These are phyloP conservation scores for Danaus chrysippus DNA, from an alignment of 2,888 invertebrate genomes.

Conservation along the genomic window DNA sequence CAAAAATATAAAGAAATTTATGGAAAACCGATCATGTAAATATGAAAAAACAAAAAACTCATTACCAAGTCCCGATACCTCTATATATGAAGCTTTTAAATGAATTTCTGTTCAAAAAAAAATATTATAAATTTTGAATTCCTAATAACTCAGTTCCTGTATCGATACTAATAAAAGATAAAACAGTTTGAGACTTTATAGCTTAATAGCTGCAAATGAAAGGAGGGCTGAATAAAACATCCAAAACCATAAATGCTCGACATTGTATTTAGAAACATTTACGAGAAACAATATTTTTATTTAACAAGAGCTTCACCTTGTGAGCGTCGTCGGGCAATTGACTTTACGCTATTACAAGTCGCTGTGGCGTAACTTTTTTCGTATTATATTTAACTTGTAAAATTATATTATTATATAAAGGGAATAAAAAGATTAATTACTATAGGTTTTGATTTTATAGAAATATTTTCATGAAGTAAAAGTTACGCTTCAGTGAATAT, in stretches of 20 bases:
- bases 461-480: not conserved
- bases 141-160: not conserved
- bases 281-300: slow-evolving; percentile 66
- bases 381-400: not conserved
- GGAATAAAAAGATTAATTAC: no score
- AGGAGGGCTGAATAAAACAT: slow-evolving; percentile 50
- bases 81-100: not conserved
- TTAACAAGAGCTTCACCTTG: slow-evolving; percentile 70
- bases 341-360: slow-evolving; percentile 46
- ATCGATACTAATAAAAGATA: not conserved
- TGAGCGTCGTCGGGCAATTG: slow-evolving; percentile 61
- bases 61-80: not conserved
- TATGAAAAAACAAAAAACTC: slow-evolving; percentile 4
- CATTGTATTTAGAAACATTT: slow-evolving; percentile 77
- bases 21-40: not conserved
- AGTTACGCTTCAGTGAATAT: slow-evolving; percentile 28
- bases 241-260: slow-evolving; percentile 65
- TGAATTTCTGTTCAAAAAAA: no score
- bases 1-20: slow-evolving; percentile 19
- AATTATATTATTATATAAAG: not conserved
- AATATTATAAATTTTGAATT: no score
- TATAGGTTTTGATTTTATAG: no score
- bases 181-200: not conserved
- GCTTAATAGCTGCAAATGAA: not conserved
- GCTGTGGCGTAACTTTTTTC: slow-evolving; percentile 6